Conservation (phyloP, 2,888 invertebrate species). For the Myopa tessellatipennis region DNA sequence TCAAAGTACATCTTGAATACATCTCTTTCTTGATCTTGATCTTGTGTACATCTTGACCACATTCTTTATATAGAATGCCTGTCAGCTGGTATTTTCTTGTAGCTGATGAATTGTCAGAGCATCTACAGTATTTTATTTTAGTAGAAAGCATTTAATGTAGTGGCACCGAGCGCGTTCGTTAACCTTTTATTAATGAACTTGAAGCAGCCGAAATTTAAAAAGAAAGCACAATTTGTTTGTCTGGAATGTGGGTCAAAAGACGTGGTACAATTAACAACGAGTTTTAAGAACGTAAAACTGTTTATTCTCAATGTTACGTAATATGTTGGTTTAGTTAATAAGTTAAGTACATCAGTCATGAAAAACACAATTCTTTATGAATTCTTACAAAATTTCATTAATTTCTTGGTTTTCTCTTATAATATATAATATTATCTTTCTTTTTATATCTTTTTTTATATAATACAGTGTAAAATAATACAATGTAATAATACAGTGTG, state of each 20-base stretch:
- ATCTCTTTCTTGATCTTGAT: not conserved
- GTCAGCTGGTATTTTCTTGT: not conserved
- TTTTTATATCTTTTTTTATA: too few relatives aligned
- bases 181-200: constrained; percentile 47
- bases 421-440: too few relatives aligned
- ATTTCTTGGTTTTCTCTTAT: too few relatives aligned
- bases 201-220: constrained; percentile 9
- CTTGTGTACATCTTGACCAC: constrained; percentile 2
- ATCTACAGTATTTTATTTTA: constrained; percentile 21
- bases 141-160: constrained; percentile 19
- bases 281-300: not conserved
- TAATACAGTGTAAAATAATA: too few relatives aligned
- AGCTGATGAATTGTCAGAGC: not conserved
- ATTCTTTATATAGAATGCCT: not conserved
- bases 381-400: too few relatives aligned
- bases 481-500: too few relatives aligned
- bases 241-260: constrained; percentile 10
- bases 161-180: constrained; percentile 37
- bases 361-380: too few relatives aligned
- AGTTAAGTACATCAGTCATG: too few relatives aligned
- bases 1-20: too few relatives aligned
- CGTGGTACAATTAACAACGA: not conserved
- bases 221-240: not conserved
- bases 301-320: not conserved
- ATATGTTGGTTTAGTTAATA: too few relatives aligned